These are phyloP conservation scores for Melieria picta DNA, from an alignment of 2,888 invertebrate species.

Conservation along the genomic window DNA sequence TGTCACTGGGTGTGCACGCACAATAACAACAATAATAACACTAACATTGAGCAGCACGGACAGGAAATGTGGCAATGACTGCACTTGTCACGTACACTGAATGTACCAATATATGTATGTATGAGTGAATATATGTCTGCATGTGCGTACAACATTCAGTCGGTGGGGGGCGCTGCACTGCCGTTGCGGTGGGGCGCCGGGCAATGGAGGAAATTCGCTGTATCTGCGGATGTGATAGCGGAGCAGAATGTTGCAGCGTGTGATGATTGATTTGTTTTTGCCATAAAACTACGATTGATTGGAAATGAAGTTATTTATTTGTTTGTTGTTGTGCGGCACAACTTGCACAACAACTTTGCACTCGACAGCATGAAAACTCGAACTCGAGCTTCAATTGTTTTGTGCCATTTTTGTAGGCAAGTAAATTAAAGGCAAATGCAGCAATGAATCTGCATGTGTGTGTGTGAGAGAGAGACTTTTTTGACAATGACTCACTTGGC, in stretches of 20 bases:
- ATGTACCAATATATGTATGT: constrained; percentile 31
- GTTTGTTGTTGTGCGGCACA: no score
- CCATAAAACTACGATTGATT: constrained; percentile 13
- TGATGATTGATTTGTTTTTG: constrained; percentile 31
- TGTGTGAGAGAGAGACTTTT: no score
- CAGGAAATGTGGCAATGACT: constrained; percentile 35
- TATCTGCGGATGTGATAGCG: not conserved
- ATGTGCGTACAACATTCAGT: not conserved
- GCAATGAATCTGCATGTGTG: no score
- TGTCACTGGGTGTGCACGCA: no score
- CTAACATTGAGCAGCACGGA: constrained; percentile 6
- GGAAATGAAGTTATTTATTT: constrained; percentile 1
- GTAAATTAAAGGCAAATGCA: no score
- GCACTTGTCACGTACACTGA: constrained; percentile 52
- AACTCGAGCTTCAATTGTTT: no score
- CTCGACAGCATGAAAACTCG: no score
- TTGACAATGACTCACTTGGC: no score
- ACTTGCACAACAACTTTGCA: no score
- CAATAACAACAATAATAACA: no score
- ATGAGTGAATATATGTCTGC: not conserved
- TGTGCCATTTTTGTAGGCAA: no score
- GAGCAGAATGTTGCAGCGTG: constrained; percentile 3
- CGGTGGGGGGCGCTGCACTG: not conserved
- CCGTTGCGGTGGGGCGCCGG: not conserved
- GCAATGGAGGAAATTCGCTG: not conserved